phyloP scores from a whole-genome alignment of 2,888 invertebrate species.

The Lasioglossum morio region DNA sequence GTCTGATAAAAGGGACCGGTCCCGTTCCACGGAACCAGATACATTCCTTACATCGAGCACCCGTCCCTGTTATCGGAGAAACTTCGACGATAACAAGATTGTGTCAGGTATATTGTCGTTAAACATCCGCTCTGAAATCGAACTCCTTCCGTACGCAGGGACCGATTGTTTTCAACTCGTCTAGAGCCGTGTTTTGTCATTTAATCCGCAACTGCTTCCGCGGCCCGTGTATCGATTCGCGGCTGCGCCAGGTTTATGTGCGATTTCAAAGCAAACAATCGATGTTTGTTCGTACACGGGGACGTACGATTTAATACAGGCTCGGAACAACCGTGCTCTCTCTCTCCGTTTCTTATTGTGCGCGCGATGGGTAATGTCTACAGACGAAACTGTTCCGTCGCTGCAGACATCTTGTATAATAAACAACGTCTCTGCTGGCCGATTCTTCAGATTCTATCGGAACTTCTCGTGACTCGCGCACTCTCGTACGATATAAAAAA shows the following conservation, averaged over 20 bases:
- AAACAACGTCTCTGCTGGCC: not conserved
- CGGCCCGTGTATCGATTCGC: slow-evolving; percentile 42
- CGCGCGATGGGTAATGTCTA: not conserved
- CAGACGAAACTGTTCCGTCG: not conserved
- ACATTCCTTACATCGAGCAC: not conserved
- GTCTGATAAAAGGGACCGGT: not conserved
- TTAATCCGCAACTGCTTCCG: slow-evolving; percentile 52
- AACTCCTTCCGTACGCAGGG: slow-evolving; percentile 11
- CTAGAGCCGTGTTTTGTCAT: slow-evolving; percentile 48
- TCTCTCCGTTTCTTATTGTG: not conserved
- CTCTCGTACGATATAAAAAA: too few relatives aligned
- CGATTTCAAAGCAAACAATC: slow-evolving; percentile 58
- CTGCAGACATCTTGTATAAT: not conserved
- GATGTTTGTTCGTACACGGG: slow-evolving; percentile 41
- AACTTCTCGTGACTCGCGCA: too few relatives aligned
- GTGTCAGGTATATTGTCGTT: slow-evolving; percentile 33
- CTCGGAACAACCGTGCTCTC: slow-evolving; percentile 36
- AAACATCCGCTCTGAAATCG: slow-evolving; percentile 42
- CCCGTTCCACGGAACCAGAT: not conserved
- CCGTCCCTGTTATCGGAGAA: not conserved
- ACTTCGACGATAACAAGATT: slow-evolving; percentile 27
- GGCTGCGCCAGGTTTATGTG: slow-evolving; percentile 46
- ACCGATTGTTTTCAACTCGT: slow-evolving; percentile 41
- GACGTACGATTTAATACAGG: slow-evolving; percentile 48
- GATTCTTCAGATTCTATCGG: not conserved